These are phyloP conservation scores for Macroglossus sobrinus DNA, from an alignment of 2,113 vertebrate species.

Conservation along the genomic window DNA sequence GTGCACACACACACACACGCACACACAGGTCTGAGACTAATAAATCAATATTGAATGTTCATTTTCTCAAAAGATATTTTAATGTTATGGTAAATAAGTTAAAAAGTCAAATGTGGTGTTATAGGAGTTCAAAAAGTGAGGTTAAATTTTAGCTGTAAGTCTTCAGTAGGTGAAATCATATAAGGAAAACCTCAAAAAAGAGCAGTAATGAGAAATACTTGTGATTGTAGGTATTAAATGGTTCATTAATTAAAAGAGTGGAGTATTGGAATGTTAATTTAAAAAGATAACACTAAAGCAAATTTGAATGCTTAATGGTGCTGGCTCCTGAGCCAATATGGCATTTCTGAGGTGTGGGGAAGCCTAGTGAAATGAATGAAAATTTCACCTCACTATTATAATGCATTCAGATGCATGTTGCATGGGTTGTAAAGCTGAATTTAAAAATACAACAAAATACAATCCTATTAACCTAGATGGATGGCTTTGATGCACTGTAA, in stretches of 20 bases:
- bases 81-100: not conserved
- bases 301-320: not conserved
- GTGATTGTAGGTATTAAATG: not conserved
- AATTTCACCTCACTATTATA: not conserved
- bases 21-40: not conserved
- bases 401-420: not conserved
- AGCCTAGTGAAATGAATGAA: not conserved
- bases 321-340: not conserved
- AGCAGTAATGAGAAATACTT: not conserved
- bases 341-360: not conserved
- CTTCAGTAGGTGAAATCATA: not conserved
- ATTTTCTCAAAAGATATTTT: not conserved
- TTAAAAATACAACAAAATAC: not conserved
- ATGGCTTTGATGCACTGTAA: not conserved
- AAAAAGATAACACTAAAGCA: not conserved
- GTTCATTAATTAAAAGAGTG: not conserved
- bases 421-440: not conserved
- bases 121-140: not conserved
- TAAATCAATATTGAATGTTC: not conserved
- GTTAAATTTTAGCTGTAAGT: not conserved
- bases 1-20: not conserved
- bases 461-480: not conserved
- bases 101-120: not conserved
- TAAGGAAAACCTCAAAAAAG: not conserved
- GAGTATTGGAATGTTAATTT: not conserved